Evolutionary conservation across 2,113 vertebrate genomes (phyloP), one percentile per base, ranked within the genome.

Genomic region (Antechinus flavipes): DNA sequence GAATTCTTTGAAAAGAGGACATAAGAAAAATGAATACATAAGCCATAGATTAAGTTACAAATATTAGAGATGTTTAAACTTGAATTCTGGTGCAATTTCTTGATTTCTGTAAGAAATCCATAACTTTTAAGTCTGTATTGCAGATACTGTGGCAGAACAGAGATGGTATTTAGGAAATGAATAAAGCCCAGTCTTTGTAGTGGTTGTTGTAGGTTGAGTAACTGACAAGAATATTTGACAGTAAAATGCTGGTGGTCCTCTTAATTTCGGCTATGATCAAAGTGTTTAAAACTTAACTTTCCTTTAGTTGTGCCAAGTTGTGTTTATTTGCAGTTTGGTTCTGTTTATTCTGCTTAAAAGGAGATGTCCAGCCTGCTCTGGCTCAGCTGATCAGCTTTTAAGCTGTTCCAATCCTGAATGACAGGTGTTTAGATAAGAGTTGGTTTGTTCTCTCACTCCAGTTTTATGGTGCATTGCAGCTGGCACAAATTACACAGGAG

Each of bases 291-390:
- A 96, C 46, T 1, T 8, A 95, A 94, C 94, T 98, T 98, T 95
- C 94, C 95, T 97, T 97, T 94, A 97, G 95, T 92, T 95, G 91
- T 96, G 84, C 92, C 96, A 95, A 97, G 93, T 24, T 89, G 90
- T 98, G 97, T 98, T 98, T 98, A 98, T 98, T 98, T 98, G 95
- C 89, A 97, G 93, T 92, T 97, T 97, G 94, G 58, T 93, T 98
- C 93, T 97, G 96, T 98, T 98, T 98, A 97, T 96, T 97, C 97
- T 98, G 95, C 26, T 98, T 98, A 97, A 97, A 97, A 97, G 95
- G 92, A 97, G 94, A 96, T 0, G 19, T 96, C 95, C 95, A 94
- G 96, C 91, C 96, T 98, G 96, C 94, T 97, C 94, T 98, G 92
- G 76, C 97, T 98, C 94, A 97, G 98, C 96, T 96, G 97, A 94